Conservation (phyloP, 2,888 invertebrate genomes). For the Cryptops parisi region DNA sequence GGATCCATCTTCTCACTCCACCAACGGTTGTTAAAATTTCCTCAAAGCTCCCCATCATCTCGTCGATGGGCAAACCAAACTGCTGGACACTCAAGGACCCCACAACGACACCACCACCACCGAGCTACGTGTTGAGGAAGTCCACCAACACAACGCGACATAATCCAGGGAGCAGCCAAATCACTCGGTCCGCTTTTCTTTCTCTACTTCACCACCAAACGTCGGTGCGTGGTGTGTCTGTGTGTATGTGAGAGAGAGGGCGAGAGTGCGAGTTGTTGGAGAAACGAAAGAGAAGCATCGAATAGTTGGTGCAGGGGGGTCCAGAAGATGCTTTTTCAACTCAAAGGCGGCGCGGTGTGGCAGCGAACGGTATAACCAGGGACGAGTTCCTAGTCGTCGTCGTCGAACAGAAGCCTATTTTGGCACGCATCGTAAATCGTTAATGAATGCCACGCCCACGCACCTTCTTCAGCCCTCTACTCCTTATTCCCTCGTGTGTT, state of each 20-base stretch:
- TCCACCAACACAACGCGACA: neutral
- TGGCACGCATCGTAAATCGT: too few species aligned
- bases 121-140: neutral
- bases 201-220: neutral
- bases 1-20: too few species aligned
- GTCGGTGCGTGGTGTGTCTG: too few species aligned
- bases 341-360: neutral
- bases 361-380: too few species aligned
- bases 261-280: neutral
- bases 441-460: too few species aligned
- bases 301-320: neutral
- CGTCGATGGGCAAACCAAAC: neutral
- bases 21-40: too few species aligned
- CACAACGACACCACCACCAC: neutral
- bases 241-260: neutral
- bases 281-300: too few species aligned
- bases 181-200: neutral
- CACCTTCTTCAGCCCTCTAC: neutral
- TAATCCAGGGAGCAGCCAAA: neutral
- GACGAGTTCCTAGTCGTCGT: too few species aligned
- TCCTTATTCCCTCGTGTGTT: neutral
- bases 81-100: neutral
- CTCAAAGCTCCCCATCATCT: neutral
- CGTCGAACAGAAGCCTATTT: too few species aligned
- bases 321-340: neutral